Evolutionary conservation across 2,888 invertebrate genomes (phyloP), one percentile per base, ranked within the genome.

Genomic region (Lordiphosa fenestrarum): DNA sequence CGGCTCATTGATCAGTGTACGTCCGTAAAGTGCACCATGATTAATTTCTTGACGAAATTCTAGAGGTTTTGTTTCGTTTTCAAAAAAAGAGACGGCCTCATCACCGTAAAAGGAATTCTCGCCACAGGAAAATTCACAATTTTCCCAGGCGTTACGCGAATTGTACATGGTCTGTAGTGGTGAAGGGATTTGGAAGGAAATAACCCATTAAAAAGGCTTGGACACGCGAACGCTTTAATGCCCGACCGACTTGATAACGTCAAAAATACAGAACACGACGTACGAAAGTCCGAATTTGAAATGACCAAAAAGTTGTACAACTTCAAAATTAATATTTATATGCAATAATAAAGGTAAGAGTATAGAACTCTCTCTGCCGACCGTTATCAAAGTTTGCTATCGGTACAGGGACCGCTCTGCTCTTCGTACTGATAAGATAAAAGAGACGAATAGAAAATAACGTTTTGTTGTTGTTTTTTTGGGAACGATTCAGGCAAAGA

Each of bases 301-400:
- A 81, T 77, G 76, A 84, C 70, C 84, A 66, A 76, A 75, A 70
- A 69, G 63, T 76, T 69, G 47, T 60, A 69, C 57, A 70, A 71
- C 66, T 69, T 54, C 39, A 58, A 69, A 72, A 76, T 75, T 75
- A 71, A 67, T 85, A 84, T 71, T 72, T 74, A 72, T 75, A 78
- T 55, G 41, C 40, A 6, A 15, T 53, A 66, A 59, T 46, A 47
- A 50, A 30, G 54, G 64, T 53, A 55, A 47, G 37, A 49, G 40
- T 46, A 42, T 44, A 15, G 54, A 38, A 63, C 58, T 53, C 48
- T 40, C 50, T 51, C 38, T 36, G 19, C 53, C 33, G 52, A 37
- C n/a, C 15, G 9, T 44, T 68, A 73, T 73, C 72, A 70, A 46
- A 65, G 12, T 40, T 33, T 38, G 55, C 15, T 57, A 71, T 67